Conservation (phyloP, 2,113 vertebrate genomes). For the Monarcha castaneiventris region DNA sequence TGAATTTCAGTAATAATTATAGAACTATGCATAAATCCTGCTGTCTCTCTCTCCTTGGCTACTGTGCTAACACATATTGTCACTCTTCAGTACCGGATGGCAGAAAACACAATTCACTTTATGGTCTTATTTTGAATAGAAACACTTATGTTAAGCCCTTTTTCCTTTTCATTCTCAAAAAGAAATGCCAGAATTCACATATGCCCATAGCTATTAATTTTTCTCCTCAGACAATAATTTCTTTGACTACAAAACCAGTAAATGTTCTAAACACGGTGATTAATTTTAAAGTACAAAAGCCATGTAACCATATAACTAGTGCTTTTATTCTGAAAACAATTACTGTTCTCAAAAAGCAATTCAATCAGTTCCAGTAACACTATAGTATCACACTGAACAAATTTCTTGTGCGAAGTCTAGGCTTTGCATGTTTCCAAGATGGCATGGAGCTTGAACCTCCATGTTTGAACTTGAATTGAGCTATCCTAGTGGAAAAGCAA, state of each 20-base stretch:
- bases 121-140: background rate
- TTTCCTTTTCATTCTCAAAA: background rate
- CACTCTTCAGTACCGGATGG: background rate
- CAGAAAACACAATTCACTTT: background rate
- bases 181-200: background rate
- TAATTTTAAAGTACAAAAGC: slow-evolving; percentile 5
- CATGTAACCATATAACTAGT: background rate
- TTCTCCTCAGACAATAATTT: background rate
- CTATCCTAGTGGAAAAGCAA: background rate
- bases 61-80: background rate
- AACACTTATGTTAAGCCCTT: background rate
- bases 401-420: background rate
- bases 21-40: background rate
- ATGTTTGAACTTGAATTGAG: background rate
- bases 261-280: background rate
- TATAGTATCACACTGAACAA: background rate
- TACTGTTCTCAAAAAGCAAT: background rate
- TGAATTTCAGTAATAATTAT: background rate
- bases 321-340: background rate
- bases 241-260: background rate
- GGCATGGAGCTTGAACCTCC: background rate
- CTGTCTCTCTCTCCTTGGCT: background rate
- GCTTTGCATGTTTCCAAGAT: background rate
- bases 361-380: background rate
- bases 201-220: background rate